Base-by-base conservation (phyloP, 2,113 vertebrate genomes). In the Entosphenus tridentatus region DNA sequence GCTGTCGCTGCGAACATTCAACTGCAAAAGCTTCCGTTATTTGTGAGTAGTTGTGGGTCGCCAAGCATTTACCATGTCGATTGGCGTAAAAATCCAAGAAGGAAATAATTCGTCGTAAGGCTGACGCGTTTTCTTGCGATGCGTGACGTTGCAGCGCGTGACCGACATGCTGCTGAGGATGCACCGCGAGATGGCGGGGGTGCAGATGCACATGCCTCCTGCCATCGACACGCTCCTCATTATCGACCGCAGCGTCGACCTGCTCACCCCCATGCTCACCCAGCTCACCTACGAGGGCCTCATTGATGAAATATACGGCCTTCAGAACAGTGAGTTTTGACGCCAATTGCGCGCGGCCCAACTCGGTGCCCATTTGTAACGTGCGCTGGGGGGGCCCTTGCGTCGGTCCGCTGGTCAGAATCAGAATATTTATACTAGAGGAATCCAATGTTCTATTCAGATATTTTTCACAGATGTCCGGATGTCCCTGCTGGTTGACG, bases 151-250 rank as follows among this genome's bases (percentile, higher is more conserved):
- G 21, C 76, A 98, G 93, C 92, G 93, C 6, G 93, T 98, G 70
- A 89, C 89, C 72, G 96, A 95, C 71, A 97, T 98, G 93, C 96
- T 97, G 89, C 81, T 95, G 76, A 81, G 93, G 75, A 97, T 98
- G 93, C 96, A 91, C 80, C 82, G 90, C 0, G 93, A 98, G 77
- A 88, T 96, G 72, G 86, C 89, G 0, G 89, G 91, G 57, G 88
- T 82, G 77, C 88, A 93, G 71, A 93, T 86, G 71, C 85, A 89
- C 3, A 80, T 95, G 71, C 84, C 92, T 39, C 92, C 92, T 0
- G 83, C 93, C 70, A 96, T 98, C 11, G 93, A 98, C 13, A 89
- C 87, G 1, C 83, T 98, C 68, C 73, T 98, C 72, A 67, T 98
- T 70, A 81, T 98, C 68, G 93, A 98, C 77, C 88, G 89, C 12